A percentile compares a stretch with the other conserved stretches of the same genome.
These are phyloP conservation scores for Micrasema longulum DNA, from an alignment of 1,140 invertebrate species.

Conservation along the genomic window DNA sequence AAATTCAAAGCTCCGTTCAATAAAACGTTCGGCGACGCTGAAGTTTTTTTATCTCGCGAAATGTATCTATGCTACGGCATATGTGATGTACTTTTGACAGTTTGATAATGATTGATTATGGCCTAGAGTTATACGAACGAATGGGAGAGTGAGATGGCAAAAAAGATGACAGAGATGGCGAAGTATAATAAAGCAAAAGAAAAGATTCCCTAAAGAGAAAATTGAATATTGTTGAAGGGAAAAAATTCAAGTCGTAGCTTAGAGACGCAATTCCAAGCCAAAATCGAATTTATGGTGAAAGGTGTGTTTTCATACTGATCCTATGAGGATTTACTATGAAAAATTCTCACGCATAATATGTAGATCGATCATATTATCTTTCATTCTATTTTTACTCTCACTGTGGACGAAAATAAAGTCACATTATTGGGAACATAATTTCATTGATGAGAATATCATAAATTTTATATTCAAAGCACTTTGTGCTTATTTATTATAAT, in stretches of 20 bases:
- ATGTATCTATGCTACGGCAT: slow-evolving; percentile 29
- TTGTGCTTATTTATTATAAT: too few relatives aligned
- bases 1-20: slow-evolving; percentile 28
- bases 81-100: slow-evolving; percentile 41
- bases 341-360: slow-evolving; percentile 1
- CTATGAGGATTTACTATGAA: slow-evolving; percentile 11
- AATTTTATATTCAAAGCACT: too few relatives aligned
- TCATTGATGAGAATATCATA: too few relatives aligned
- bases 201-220: too few relatives aligned
- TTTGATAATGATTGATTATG: slow-evolving; percentile 40
- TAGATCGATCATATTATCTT: slow-evolving; percentile 15
- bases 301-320: slow-evolving; percentile 24
- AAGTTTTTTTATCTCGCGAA: slow-evolving; percentile 33
- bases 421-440: too few relatives aligned
- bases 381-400: too few relatives aligned
- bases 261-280: slow-evolving; percentile 14
- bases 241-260: slow-evolving; percentile 21
- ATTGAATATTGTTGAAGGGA: slow-evolving; percentile 24
- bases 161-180: slow-evolving; percentile 29
- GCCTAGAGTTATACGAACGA: slow-evolving; percentile 9
- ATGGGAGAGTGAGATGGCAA: slow-evolving; percentile 29
- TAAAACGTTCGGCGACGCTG: slow-evolving; percentile 29
- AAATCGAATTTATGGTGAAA: slow-evolving; percentile 32
- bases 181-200: slow-evolving; percentile 28
- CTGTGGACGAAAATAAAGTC: too few relatives aligned